Percentiles rank a stretch among this genome's conserved stretches.
Evolutionary conservation across 2,888 invertebrate genomes (phyloP).

Genomic region (Drosophila putrida): DNA sequence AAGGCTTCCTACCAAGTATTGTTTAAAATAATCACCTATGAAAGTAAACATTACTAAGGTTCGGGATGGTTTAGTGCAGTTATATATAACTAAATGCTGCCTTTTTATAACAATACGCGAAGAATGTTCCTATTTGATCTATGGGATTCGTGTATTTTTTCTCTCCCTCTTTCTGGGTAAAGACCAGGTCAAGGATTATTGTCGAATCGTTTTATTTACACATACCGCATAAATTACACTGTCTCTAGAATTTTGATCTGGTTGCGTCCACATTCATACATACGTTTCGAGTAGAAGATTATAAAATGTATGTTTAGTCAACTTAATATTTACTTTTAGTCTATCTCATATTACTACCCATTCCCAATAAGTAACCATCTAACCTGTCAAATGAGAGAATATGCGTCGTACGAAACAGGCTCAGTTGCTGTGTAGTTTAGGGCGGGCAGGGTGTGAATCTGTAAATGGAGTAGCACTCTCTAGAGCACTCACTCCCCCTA

Average conservation of each 20-base stretch:
- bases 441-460: conserved; percentile 8
- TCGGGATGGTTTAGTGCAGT: too few species aligned
- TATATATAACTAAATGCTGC: too few species aligned
- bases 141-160: conserved; percentile 4
- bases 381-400: conserved; percentile 24
- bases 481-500: conserved; percentile 10
- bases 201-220: conserved; percentile 7
- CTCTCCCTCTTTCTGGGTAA: neutral
- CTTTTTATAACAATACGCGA: too few species aligned
- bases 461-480: conserved; percentile 12
- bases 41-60: too few species aligned
- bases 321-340: neutral
- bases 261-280: conserved; percentile 6
- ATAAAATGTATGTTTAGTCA: conserved; percentile 16
- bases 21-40: too few species aligned
- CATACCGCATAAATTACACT: conserved; percentile 16
- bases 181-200: conserved; percentile 28
- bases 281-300: conserved; percentile 16
- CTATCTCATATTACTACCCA: neutral
- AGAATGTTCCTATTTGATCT: neutral
- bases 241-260: conserved; percentile 18
- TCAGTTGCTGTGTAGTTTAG: conserved; percentile 26
- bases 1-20: conserved; percentile 1
- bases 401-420: conserved; percentile 54
- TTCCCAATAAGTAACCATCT: conserved; percentile 1